Base-by-base conservation (phyloP, 2,797 vertebrate species). In the Pipistrellus pipistrellus region DNA sequence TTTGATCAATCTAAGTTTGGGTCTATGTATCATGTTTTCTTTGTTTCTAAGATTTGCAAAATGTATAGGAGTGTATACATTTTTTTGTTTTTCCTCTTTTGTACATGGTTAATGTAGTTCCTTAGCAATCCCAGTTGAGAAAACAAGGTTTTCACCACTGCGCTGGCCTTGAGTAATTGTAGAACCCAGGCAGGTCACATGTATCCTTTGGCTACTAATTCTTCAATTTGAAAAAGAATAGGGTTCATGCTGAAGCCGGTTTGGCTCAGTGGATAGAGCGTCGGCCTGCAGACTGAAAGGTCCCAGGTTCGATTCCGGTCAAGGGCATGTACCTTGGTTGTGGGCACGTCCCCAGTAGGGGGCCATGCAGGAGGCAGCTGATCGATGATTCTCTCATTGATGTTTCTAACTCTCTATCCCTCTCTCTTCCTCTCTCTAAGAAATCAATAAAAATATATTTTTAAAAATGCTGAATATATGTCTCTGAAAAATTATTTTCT, bases 11-110 rank as follows among this genome's bases (percentile, higher is more conserved):
- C n/a, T 38, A 59, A 64, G 41, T 87, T 94, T 66, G 23, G 9
- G 27, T 90, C 32, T 59, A 0, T 57, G 12, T 53, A 77, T 66
- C 53, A 46, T 32, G 8, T 72, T 44, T 57, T 76, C 27, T 87
- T 73, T 91, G 51, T 53, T 72, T 80, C 41, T 91, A 15, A 73
- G 23, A 64, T 73, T 91, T 87, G 55, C 53, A 59, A 44, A 72
- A 38, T 27, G 46, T 41, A 1, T 38, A 11, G 8, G 32, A 59
- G 11, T 27, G 3, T 35, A 13, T 46, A n/a, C 27, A n/a, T 35
- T 48, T 88, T 69, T 76, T 30, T 51, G 15, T 51, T 77, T 38
- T 76, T 6, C 77, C 4, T 80, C 10, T 75, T 72, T 5, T 51
- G 21, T 25, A 20, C 23, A 18, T 62, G 48, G 21, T 85, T 76